Conservation (phyloP, 2,797 vertebrate genomes). For the Microctenopoma stevenorrisi region DNA sequence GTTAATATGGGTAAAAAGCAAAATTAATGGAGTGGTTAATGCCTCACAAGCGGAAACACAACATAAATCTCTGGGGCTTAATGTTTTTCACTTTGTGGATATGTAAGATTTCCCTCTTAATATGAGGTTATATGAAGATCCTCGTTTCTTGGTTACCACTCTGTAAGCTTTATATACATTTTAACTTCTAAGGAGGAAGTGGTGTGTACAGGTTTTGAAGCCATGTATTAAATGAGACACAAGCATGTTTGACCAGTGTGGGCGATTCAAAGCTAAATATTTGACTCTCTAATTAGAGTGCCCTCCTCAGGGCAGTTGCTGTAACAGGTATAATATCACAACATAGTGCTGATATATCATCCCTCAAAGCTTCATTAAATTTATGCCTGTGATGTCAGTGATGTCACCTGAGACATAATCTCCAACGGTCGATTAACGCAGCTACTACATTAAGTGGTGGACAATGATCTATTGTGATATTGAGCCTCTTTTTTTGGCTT, state of each 20-base stretch:
- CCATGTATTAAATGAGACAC: too few species aligned
- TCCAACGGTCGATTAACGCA: conserved; percentile 46
- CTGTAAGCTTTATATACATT: too few species aligned
- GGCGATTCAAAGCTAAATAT: conserved; percentile 19
- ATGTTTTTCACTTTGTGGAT: too few species aligned
- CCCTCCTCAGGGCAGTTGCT: conserved; percentile 33
- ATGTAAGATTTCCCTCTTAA: too few species aligned
- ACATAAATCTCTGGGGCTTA: too few species aligned
- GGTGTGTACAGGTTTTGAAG: not conserved
- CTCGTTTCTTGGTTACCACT: too few species aligned
- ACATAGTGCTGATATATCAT: conserved; percentile 37
- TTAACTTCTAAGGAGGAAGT: too few species aligned
- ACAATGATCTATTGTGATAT: conserved; percentile 52
- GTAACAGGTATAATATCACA: conserved; percentile 37
- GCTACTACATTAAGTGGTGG: conserved; percentile 24
- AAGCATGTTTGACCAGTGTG: conserved; percentile 7
- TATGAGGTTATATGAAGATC: too few species aligned
- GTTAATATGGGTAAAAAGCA: too few species aligned
- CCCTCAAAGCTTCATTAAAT: conserved; percentile 50
- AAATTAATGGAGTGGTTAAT: too few species aligned
- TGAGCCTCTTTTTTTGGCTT: conserved; percentile 38
- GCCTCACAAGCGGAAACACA: too few species aligned
- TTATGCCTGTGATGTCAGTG: conserved; percentile 44
- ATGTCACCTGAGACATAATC: conserved; percentile 59
- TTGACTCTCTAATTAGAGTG: conserved; percentile 45